These are phyloP conservation scores for Eleutherodactylus coqui DNA, from an alignment of 2,797 vertebrate species.

Conservation along the genomic window DNA sequence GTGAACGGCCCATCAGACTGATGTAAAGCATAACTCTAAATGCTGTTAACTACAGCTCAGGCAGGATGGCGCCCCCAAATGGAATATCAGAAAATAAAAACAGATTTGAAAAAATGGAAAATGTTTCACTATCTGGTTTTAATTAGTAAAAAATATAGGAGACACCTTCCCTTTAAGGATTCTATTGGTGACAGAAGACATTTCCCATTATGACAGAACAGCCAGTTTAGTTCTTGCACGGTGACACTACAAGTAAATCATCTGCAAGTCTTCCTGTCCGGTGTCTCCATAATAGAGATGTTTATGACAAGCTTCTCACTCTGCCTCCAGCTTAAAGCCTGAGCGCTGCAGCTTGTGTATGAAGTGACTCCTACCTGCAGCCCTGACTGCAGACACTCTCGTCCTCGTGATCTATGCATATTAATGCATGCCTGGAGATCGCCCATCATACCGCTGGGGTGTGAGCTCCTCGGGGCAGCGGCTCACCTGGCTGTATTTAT, in stretches of 20 bases:
- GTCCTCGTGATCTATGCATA: constrained; percentile 45
- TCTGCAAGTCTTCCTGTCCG: background rate
- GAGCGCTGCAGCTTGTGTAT: background rate
- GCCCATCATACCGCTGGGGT: constrained; percentile 50
- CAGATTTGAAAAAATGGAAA: too few species aligned
- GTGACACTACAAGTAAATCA: constrained; percentile 4
- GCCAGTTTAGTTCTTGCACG: background rate
- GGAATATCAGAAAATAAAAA: too few species aligned
- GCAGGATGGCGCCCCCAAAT: too few species aligned
- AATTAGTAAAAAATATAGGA: too few species aligned
- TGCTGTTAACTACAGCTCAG: too few species aligned
- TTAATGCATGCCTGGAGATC: constrained; percentile 38
- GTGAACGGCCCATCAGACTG: too few species aligned
- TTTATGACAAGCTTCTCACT: constrained; percentile 10
- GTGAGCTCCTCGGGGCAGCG: constrained; percentile 15
- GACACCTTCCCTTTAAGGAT: too few species aligned
- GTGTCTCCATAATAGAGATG: background rate
- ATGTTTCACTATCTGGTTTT: too few species aligned
- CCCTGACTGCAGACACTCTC: constrained; percentile 33
- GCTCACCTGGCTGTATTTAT: constrained; percentile 27
- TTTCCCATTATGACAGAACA: background rate
- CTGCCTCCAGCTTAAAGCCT: background rate
- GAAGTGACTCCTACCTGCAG: constrained; percentile 46
- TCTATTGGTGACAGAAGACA: background rate
- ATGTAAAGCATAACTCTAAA: too few species aligned